Evolutionary conservation across 2,113 vertebrate species (phyloP).

Genomic region (Brienomyrus longianalis): DNA sequence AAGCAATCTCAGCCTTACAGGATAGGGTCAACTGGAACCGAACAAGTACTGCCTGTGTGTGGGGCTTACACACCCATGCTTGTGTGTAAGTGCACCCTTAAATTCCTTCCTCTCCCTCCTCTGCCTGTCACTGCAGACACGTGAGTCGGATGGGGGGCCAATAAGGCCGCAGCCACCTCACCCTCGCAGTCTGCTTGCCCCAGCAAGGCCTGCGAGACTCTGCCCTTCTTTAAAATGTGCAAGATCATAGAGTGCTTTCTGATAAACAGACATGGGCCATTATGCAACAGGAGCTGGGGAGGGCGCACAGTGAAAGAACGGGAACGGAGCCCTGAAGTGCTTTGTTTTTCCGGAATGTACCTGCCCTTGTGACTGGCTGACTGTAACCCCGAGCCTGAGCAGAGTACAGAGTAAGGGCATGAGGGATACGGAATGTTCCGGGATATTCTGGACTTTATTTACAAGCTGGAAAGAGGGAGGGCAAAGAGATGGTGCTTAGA

Average conservation of each 20-base stretch:
- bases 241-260: not conserved
- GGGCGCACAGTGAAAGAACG: not conserved
- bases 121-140: not conserved
- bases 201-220: not conserved
- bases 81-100: not conserved
- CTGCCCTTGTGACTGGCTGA: conserved; percentile 20
- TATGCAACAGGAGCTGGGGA: conserved; percentile 17
- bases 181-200: not conserved
- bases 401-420: not conserved
- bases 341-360: conserved; percentile 23
- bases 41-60: not conserved
- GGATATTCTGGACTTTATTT: conserved; percentile 30
- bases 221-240: conserved; percentile 8
- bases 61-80: not conserved
- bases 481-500: not conserved
- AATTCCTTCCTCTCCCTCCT: not conserved
- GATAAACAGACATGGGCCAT: conserved; percentile 7
- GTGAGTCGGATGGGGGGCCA: not conserved
- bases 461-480: conserved; percentile 15
- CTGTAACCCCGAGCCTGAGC: conserved; percentile 23
- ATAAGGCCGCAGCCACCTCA: not conserved
- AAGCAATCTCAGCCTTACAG: not conserved
- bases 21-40: not conserved
- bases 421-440: conserved; percentile 27
- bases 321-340: conserved; percentile 2